Percentiles rank a stretch among this genome's conserved stretches.
Conservation (phyloP, 2,888 invertebrate genomes). For the Aelia acuminata region DNA sequence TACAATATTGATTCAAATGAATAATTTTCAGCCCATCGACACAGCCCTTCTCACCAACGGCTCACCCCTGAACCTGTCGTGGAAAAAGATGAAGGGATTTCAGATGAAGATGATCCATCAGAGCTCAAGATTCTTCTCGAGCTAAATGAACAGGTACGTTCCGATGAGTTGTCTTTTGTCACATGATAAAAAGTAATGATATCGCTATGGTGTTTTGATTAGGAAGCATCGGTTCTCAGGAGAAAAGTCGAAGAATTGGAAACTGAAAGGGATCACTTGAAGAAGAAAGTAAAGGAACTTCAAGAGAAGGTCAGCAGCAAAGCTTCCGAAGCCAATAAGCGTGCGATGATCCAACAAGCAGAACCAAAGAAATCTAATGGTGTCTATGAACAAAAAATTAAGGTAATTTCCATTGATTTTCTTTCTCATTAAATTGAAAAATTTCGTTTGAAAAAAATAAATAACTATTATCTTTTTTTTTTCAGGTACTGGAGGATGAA, state of each 20-base stretch:
- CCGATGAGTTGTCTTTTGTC: not conserved
- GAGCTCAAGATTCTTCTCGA: slow-evolving; percentile 89
- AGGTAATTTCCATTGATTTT: slow-evolving; percentile 69
- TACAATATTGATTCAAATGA: not conserved
- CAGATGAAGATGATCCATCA: slow-evolving; percentile 85
- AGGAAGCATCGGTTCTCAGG: slow-evolving; percentile 86
- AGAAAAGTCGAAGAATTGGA: slow-evolving; percentile 89
- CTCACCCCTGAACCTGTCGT: slow-evolving; percentile 76
- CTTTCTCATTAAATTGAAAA: not conserved
- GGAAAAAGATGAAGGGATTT: slow-evolving; percentile 81
- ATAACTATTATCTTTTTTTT: slow-evolving; percentile 51
- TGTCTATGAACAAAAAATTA: slow-evolving; percentile 78
- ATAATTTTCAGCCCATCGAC: slow-evolving; percentile 75
- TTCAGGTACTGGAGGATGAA: slow-evolving; percentile 80
- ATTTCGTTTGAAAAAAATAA: not conserved
- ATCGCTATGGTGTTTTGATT: slow-evolving; percentile 63
- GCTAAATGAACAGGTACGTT: slow-evolving; percentile 82
- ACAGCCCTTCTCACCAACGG: slow-evolving; percentile 75
- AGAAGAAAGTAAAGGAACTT: slow-evolving; percentile 82
- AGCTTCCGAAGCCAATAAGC: slow-evolving; percentile 63
- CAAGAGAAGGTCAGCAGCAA: slow-evolving; percentile 77
- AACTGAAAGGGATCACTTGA: slow-evolving; percentile 81
- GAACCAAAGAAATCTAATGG: slow-evolving; percentile 70
- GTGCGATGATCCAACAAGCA: slow-evolving; percentile 59
- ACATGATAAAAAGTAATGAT: not conserved